Evolutionary conservation across 2,888 invertebrate genomes (phyloP).

Genomic region (Scaptodrosophila latifasciaeformis): DNA sequence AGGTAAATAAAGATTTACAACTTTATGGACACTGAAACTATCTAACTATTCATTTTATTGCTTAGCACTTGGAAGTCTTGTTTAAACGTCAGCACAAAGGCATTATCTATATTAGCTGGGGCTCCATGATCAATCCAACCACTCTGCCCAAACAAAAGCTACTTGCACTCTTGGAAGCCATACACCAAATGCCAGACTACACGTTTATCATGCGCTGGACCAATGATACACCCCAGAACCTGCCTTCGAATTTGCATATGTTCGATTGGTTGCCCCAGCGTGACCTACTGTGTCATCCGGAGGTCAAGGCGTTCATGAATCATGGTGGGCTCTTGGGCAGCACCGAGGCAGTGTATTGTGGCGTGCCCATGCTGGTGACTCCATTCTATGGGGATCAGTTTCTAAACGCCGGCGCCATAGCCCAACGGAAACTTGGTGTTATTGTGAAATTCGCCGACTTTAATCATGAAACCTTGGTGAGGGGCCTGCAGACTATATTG

Average conservation of each 20-base stretch:
- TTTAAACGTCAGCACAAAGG: constrained; percentile 65
- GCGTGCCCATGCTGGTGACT: constrained; percentile 79
- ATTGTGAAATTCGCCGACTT: constrained; percentile 76
- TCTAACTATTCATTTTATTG: constrained; percentile 67
- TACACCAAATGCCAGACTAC: constrained; percentile 75
- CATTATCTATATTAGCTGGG: constrained; percentile 82
- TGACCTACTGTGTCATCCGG: constrained; percentile 82
- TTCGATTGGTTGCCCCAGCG: constrained; percentile 83
- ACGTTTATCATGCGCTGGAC: constrained; percentile 83
- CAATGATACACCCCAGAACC: constrained; percentile 76
- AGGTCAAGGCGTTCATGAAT: constrained; percentile 80
- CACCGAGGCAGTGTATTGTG: constrained; percentile 80
- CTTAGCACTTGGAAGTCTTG: constrained; percentile 31
- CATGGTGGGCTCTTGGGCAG: constrained; percentile 84
- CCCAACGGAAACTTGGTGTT: constrained; percentile 77
- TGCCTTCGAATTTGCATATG: constrained; percentile 79
- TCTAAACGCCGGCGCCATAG: constrained; percentile 77
- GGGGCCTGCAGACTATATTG: constrained; percentile 74
- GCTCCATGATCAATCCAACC: constrained; percentile 80
- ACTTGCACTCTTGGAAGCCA: constrained; percentile 76
- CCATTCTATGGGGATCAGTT: constrained; percentile 82
- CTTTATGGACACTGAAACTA: constrained; percentile 70
- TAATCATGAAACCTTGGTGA: constrained; percentile 75
- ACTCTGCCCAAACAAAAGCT: constrained; percentile 77
- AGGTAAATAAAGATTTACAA: constrained; percentile 42